Percentiles rank a stretch among this genome's conserved stretches.
Conservation (phyloP, 2,888 invertebrate species). For the Carcina quercana region DNA sequence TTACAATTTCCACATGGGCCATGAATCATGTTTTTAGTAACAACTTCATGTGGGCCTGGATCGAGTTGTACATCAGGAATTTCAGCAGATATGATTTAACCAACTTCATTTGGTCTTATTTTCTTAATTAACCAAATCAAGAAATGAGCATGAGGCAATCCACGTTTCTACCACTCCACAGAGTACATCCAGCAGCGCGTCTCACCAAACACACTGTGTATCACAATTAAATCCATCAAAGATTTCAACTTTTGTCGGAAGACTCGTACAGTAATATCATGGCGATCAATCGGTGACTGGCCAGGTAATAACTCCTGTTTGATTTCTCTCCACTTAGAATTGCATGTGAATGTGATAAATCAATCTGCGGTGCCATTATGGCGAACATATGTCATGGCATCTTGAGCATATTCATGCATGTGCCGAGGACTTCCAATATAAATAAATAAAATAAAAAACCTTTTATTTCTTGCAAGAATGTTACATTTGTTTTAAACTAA, state of each 20-base stretch:
- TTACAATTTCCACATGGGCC: constrained; percentile 13
- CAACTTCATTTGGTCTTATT: constrained; percentile 28
- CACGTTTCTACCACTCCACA: constrained; percentile 13
- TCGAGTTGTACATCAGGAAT: constrained; percentile 19
- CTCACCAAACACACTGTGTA: constrained; percentile 15
- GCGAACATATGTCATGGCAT: constrained; percentile 26
- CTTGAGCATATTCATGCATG: constrained; percentile 17
- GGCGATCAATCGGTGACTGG: constrained; percentile 20
- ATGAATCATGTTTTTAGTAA: constrained; percentile 12
- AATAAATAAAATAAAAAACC: no score
- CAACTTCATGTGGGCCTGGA: constrained; percentile 6
- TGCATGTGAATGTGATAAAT: constrained; percentile 21
- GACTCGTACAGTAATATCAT: constrained; percentile 24
- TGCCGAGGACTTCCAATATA: constrained; percentile 13
- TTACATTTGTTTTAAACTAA: no score
- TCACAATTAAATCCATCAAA: constrained; percentile 16
- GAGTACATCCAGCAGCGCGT: constrained; percentile 15
- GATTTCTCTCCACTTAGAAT: constrained; percentile 24
- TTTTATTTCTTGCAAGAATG: no score
- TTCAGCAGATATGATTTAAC: constrained; percentile 27
- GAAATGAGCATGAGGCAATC: constrained; percentile 12
- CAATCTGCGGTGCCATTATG: constrained; percentile 21
- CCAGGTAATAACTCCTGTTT: constrained; percentile 12
- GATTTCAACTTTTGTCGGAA: constrained; percentile 18
- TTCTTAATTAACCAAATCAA: constrained; percentile 28